Percentiles rank a stretch among this genome's conserved stretches.
These are phyloP conservation scores for Ahaetulla prasina DNA, from an alignment of 2,113 vertebrate genomes.

Conservation along the genomic window DNA sequence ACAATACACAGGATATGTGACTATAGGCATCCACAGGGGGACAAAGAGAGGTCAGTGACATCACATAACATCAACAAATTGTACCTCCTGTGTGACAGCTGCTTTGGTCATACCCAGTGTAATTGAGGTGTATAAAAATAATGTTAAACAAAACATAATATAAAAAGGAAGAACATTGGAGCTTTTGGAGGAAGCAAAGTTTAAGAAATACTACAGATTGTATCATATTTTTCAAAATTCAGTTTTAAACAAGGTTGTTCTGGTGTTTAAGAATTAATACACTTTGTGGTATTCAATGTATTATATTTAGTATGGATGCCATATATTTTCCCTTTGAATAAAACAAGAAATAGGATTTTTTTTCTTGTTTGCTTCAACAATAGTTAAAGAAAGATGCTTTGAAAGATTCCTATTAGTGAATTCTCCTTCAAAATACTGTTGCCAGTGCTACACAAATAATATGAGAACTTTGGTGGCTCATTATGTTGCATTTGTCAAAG, in stretches of 20 bases:
- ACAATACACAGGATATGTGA: neutral
- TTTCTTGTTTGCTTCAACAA: neutral
- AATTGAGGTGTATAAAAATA: neutral
- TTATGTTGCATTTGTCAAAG: constrained; percentile 8
- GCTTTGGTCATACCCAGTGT: neutral
- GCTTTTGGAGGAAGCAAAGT: neutral
- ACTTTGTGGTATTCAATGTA: neutral
- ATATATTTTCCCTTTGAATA: neutral
- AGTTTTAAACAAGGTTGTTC: too few relatives aligned
- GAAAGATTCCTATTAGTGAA: neutral
- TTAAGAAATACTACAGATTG: neutral
- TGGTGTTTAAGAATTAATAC: neutral
- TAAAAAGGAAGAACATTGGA: neutral
- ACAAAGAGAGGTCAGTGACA: neutral
- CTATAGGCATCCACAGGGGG: neutral
- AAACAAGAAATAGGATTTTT: neutral
- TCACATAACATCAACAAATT: neutral
- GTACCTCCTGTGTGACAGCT: neutral
- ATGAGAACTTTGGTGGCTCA: neutral
- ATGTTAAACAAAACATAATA: neutral
- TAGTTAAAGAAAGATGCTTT: neutral
- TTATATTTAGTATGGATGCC: neutral
- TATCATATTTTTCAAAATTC: neutral
- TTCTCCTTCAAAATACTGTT: neutral
- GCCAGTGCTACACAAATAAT: neutral